Evolutionary conservation across 2,888 invertebrate species (phyloP).

Genomic region (Alloscopus bannaensis): DNA sequence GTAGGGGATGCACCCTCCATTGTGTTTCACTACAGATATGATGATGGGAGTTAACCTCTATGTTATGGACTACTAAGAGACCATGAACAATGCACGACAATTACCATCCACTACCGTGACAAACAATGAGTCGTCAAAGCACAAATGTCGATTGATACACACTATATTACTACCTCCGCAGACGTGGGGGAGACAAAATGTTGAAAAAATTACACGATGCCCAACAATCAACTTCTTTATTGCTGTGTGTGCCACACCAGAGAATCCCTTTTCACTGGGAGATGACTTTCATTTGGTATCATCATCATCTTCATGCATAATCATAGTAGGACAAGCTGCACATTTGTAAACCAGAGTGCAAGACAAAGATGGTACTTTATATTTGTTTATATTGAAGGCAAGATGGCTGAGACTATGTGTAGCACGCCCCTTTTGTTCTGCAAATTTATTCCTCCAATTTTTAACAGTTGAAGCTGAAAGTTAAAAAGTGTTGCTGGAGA

Average conservation of each 20-base stretch:
- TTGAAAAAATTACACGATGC: constrained; percentile 10
- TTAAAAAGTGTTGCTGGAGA: no score
- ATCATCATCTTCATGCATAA: not conserved
- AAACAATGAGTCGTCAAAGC: constrained; percentile 44
- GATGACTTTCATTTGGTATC: not conserved
- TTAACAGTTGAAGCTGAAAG: not conserved
- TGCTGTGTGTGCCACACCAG: constrained; percentile 7
- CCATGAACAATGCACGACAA: constrained; percentile 49
- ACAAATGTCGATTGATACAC: constrained; percentile 28
- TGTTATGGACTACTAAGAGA: constrained; percentile 53
- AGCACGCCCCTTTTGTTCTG: not conserved
- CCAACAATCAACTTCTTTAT: constrained; percentile 17
- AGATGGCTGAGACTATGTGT: no score
- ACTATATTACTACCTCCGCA: constrained; percentile 11
- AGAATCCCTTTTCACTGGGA: not conserved
- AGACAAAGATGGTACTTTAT: not conserved
- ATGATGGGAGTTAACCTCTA: constrained; percentile 37
- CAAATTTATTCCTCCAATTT: not conserved
- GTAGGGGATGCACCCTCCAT: constrained; percentile 36
- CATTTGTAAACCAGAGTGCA: not conserved
- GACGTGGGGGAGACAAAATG: constrained; percentile 9
- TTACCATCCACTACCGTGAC: constrained; percentile 38
- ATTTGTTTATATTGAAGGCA: not conserved
- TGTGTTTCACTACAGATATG: constrained; percentile 20
- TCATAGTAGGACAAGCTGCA: not conserved